Conservation (phyloP, 1,140 invertebrate species). For the Drosophila nigrodunni region DNA sequence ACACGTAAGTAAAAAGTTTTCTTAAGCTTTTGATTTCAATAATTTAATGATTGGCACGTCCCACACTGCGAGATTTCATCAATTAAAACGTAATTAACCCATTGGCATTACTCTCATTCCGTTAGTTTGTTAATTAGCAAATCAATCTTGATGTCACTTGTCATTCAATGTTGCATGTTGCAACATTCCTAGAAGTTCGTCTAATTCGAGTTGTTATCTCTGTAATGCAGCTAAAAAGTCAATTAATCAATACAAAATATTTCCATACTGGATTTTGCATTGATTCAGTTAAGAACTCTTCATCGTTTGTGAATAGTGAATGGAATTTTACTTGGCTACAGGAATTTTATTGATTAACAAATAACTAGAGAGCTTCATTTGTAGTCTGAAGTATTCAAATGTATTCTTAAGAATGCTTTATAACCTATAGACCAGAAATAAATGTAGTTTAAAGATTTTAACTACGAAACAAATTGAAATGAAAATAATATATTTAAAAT, state of each 20-base stretch:
- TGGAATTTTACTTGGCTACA: background rate
- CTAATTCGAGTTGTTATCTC: conserved; percentile 5
- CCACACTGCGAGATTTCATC: background rate
- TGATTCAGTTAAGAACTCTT: conserved; percentile 3
- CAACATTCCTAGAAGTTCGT: background rate
- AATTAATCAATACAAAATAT: conserved; percentile 26
- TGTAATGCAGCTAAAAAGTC: conserved; percentile 9
- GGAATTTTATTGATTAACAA: no score
- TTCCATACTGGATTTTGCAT: conserved; percentile 4
- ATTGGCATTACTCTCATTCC: background rate
- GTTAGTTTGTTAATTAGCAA: background rate
- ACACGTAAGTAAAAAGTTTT: no score
- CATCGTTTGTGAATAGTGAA: background rate
- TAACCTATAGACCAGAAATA: no score
- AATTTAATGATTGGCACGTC: background rate
- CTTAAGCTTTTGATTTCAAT: no score
- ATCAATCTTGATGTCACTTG: conserved; percentile 9
- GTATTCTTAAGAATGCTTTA: no score
- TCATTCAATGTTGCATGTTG: background rate
- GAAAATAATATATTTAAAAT: no score
- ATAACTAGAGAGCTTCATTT: no score
- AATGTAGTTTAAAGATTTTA: no score
- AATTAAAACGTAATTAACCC: conserved; percentile 6
- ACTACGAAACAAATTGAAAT: no score
- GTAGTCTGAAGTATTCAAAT: no score